These are phyloP conservation scores for Ceraclea dissimilis DNA, from an alignment of 2,888 invertebrate genomes.

Conservation along the genomic window DNA sequence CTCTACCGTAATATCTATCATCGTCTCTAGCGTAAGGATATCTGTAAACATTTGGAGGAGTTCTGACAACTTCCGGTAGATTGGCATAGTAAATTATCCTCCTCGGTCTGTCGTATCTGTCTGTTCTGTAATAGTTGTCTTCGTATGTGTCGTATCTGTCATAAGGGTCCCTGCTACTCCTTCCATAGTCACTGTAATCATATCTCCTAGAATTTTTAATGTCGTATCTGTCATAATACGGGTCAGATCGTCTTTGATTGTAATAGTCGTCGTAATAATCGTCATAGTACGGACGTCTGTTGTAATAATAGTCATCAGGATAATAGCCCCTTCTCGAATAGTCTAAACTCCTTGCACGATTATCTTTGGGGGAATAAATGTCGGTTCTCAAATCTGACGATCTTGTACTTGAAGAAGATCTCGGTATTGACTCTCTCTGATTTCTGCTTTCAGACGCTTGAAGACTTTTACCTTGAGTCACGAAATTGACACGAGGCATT, in stretches of 20 bases:
- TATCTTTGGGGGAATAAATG: constrained; percentile 40
- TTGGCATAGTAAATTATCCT: constrained; percentile 65
- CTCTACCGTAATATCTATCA: constrained; percentile 30
- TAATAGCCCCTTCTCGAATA: constrained; percentile 45
- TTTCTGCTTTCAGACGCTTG: constrained; percentile 46
- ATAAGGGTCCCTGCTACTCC: constrained; percentile 39
- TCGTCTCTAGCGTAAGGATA: constrained; percentile 36
- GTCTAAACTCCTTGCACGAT: constrained; percentile 35
- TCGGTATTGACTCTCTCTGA: constrained; percentile 44
- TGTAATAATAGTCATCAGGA: constrained; percentile 37
- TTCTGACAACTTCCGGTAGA: constrained; percentile 59
- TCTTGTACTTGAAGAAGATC: constrained; percentile 32
- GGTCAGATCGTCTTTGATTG: constrained; percentile 38
- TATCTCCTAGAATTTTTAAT: constrained; percentile 18
- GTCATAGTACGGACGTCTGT: constrained; percentile 33
- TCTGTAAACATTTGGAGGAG: constrained; percentile 51
- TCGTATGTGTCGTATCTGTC: constrained; percentile 37
- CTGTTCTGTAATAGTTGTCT: constrained; percentile 30
- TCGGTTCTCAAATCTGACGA: constrained; percentile 43
- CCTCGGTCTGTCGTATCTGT: constrained; percentile 48
- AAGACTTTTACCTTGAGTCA: constrained; percentile 52
- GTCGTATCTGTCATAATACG: constrained; percentile 33
- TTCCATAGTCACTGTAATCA: constrained; percentile 24
- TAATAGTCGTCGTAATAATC: constrained; percentile 40
- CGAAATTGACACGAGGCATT: constrained; percentile 59